Percentiles rank a stretch among this genome's conserved stretches.
These are phyloP conservation scores for Palloptera scutellata DNA, from an alignment of 2,888 invertebrate genomes.

Conservation along the genomic window DNA sequence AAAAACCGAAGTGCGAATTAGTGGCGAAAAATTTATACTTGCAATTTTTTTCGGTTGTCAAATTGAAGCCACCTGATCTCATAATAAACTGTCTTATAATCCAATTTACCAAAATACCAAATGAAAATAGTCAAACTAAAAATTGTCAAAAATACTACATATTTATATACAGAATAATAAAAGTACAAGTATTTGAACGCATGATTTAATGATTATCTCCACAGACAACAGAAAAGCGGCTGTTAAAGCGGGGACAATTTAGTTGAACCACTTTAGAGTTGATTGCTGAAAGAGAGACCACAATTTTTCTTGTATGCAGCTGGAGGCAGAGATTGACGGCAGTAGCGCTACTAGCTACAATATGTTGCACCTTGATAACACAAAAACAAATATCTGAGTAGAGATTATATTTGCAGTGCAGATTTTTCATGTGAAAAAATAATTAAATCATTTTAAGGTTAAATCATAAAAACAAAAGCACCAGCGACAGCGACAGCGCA, in stretches of 20 bases:
- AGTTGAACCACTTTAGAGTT: neutral
- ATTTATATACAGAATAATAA: no score
- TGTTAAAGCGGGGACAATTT: slow-evolving; percentile 20
- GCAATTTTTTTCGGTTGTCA: neutral
- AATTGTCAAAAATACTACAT: no score
- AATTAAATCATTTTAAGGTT: neutral
- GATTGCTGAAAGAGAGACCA: neutral
- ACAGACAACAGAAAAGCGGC: neutral
- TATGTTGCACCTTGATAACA: slow-evolving; percentile 15
- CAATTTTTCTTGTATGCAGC: no score
- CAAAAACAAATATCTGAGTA: neutral
- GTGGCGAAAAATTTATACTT: neutral
- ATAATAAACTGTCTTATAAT: slow-evolving; percentile 24
- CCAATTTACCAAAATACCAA: slow-evolving; percentile 23
- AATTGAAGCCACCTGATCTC: neutral
- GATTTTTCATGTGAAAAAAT: neutral
- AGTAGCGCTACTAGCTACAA: neutral
- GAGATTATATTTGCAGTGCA: neutral
- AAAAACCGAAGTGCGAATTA: neutral
- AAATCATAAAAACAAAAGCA: slow-evolving; percentile 1
- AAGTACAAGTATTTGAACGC: no score
- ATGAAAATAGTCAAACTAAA: neutral
- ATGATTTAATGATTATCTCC: no score
- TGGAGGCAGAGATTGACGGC: neutral
- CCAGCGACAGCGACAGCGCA: neutral